These are phyloP conservation scores for Zygogramma bicolorata DNA, from an alignment of 2,888 invertebrate species.

Conservation along the genomic window DNA sequence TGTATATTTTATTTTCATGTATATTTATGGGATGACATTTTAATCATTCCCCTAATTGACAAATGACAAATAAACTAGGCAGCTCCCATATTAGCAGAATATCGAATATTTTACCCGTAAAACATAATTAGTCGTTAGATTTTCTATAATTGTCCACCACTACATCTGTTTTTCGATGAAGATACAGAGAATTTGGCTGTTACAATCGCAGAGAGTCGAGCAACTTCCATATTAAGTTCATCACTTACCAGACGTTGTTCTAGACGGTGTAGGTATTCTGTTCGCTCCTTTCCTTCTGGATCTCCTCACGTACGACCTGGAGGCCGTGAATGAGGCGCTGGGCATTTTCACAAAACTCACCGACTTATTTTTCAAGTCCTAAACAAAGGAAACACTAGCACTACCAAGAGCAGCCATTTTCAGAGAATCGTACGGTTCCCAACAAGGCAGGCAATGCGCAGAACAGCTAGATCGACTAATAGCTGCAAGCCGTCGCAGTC, in stretches of 20 bases:
- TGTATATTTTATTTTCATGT: slow-evolving; percentile 52
- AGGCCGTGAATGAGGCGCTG: slow-evolving; percentile 94
- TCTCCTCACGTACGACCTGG: slow-evolving; percentile 91
- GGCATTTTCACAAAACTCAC: slow-evolving; percentile 80
- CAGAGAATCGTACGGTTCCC: slow-evolving; percentile 60
- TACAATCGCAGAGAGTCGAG: slow-evolving; percentile 29
- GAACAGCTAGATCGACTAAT: slow-evolving; percentile 39
- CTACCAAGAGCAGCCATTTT: slow-evolving; percentile 87
- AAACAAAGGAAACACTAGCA: slow-evolving; percentile 88
- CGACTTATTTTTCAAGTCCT: slow-evolving; percentile 69
- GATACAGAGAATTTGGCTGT: background rate
- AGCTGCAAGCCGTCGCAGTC: slow-evolving; percentile 24
- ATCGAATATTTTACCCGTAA: slow-evolving; percentile 36
- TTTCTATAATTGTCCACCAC: background rate
- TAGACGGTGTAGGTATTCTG: slow-evolving; percentile 84
- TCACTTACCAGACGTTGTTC: slow-evolving; percentile 84
- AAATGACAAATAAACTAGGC: slow-evolving; percentile 54
- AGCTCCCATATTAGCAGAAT: slow-evolving; percentile 42
- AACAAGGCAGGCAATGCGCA: slow-evolving; percentile 41
- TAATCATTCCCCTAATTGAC: slow-evolving; percentile 35
- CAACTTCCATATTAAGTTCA: slow-evolving; percentile 28
- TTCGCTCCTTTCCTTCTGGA: slow-evolving; percentile 93
- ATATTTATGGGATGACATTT: slow-evolving; percentile 56
- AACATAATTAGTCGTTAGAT: slow-evolving; percentile 30
- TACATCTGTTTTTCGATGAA: background rate